Evolutionary conservation across 2,797 vertebrate species (phyloP).

Genomic region (Paramormyrops hopkinsi): DNA sequence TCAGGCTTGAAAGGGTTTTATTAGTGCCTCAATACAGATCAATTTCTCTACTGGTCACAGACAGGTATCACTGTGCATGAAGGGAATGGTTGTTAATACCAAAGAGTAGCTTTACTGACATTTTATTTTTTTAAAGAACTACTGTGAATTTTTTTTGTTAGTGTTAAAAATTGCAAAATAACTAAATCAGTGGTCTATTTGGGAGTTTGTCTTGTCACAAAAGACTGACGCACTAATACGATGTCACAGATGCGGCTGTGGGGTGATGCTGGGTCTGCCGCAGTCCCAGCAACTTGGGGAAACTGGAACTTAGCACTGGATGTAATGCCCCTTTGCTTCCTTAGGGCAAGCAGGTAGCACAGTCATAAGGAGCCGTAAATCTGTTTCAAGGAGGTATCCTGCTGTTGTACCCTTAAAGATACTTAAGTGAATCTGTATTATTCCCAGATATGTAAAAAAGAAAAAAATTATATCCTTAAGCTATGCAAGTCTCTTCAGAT

Average conservation of each 20-base stretch:
- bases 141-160: constrained; percentile 24
- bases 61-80: neutral
- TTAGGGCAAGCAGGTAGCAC: neutral
- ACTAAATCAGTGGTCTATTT: neutral
- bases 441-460: neutral
- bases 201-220: neutral
- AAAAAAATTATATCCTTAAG: neutral
- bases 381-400: neutral
- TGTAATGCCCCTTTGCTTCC: neutral
- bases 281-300: neutral
- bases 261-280: neutral
- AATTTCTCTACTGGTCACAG: neutral
- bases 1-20: neutral
- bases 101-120: constrained; percentile 14
- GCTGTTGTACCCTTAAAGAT: neutral
- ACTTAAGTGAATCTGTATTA: neutral
- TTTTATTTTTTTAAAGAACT: neutral
- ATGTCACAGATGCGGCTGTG: neutral
- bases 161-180: constrained; percentile 1
- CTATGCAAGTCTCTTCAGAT: neutral
- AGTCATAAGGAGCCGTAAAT: neutral
- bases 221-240: neutral
- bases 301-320: neutral
- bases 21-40: neutral
- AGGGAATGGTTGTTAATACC: constrained; percentile 1